Evolutionary conservation across 1,140 invertebrate genomes (phyloP), one percentile per base, ranked within the genome.

Genomic region (Sitobion miscanthi): DNA sequence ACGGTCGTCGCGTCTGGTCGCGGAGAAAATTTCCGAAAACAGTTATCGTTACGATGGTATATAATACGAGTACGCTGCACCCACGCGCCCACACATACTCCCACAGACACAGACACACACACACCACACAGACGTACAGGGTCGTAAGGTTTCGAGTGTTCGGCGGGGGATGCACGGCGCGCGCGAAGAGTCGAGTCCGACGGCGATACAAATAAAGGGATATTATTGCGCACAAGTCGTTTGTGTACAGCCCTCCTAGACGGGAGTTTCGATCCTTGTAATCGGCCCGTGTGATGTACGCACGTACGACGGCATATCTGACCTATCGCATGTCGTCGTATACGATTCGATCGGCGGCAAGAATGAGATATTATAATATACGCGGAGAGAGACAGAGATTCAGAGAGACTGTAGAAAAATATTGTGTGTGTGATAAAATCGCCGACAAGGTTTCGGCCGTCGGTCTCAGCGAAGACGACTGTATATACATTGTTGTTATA

Each of bases 21-120:
- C 23, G 7, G 45, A 87, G 47, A 87, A 35, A 49, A 87, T 87
- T 87, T 87, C 86, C 86, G 47, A 87, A 87, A 87, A 49, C 85
- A 47, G 47, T 87, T 52, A 87, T 49, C 47, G 47, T 87, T 86
- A 86, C 42, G 77, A 38, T 21, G n/a, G 11, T 42, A 42, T 42
- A 42, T 42, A 42, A 45, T 38, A 38, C 23, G 23, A 1, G 54
- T 57, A 57, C 11, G 17, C n/a, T 21, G 20, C 52, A 54, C 52
- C 20, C 52, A 21, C 52, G 20, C 20, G 21, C 52, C 17, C 52
- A 54, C 14, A 54, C 20, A 52, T 11, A 52, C 47, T 4, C 4
- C 42, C 42, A 3, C 2, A 42, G 2, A 42, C 42, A 49, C 47
- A 49, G 0, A 49, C 47, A 11, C 57, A 11, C 54, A 30, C 25